Evolutionary conservation across 2,797 vertebrate species (phyloP).

Genomic region (Chanos chanos): DNA sequence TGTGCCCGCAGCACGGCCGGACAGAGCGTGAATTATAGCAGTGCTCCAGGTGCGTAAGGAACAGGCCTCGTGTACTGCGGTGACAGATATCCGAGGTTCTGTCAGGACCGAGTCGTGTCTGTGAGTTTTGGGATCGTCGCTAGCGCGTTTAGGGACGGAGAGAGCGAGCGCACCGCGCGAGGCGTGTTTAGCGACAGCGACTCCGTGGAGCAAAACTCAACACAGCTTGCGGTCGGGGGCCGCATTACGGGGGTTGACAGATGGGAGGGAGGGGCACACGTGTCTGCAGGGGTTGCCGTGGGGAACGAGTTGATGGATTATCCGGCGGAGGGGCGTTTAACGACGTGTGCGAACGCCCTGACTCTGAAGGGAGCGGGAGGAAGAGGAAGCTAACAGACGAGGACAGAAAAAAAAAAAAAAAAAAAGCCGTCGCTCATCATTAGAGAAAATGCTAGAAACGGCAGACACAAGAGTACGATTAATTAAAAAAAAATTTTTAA

Average conservation of each 20-base stretch:
- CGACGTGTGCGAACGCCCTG: slow-evolving; percentile 55
- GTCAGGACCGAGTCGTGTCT: too few relatives aligned
- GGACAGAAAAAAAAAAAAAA: slow-evolving; percentile 1
- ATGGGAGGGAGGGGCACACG: slow-evolving; percentile 64
- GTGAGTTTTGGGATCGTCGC: too few relatives aligned
- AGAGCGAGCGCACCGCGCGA: too few relatives aligned
- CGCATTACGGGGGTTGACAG: slow-evolving; percentile 68
- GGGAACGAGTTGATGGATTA: slow-evolving; percentile 69
- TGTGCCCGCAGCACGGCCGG: too few relatives aligned
- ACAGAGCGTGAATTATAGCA: too few relatives aligned
- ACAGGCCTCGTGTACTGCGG: too few relatives aligned
- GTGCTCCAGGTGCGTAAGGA: too few relatives aligned
- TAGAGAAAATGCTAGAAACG: too few relatives aligned
- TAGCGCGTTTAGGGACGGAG: too few relatives aligned
- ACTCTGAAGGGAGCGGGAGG: slow-evolving; percentile 55
- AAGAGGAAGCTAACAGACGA: slow-evolving; percentile 29
- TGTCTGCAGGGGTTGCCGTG: slow-evolving; percentile 43
- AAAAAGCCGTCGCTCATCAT: too few relatives aligned
- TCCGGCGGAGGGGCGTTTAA: slow-evolving; percentile 57
- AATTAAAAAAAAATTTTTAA: neutral
- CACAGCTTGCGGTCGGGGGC: slow-evolving; percentile 51
- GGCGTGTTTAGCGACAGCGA: neutral
- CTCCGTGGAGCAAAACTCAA: slow-evolving; percentile 43
- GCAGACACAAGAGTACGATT: neutral
- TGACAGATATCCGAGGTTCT: too few relatives aligned